phyloP scores from a whole-genome alignment of 2,113 vertebrate species.

The Cyphomyrus plagiostoma region DNA sequence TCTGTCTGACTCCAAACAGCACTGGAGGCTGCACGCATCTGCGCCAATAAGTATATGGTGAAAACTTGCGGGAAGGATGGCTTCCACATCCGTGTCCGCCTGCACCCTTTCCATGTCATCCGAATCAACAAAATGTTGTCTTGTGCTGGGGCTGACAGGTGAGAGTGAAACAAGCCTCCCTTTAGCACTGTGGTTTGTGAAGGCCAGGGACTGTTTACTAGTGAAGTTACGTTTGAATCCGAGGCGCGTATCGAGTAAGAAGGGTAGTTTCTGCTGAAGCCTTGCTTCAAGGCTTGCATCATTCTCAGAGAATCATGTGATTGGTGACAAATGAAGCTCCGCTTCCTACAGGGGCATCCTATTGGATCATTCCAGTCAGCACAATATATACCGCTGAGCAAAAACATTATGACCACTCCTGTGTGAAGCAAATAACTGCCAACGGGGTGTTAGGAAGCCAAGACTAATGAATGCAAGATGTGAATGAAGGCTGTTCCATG shows the following conservation, averaged over 20 bases:
- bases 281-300: not conserved
- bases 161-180: conserved; percentile 26
- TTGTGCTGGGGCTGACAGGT: conserved; percentile 86
- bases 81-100: conserved; percentile 85
- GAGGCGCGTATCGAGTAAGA: not conserved
- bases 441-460: not conserved
- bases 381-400: not conserved
- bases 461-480: too few relatives aligned
- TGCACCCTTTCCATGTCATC: conserved; percentile 91
- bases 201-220: not conserved
- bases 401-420: not conserved
- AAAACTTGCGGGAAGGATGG: conserved; percentile 92
- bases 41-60: conserved; percentile 91
- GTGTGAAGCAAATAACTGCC: not conserved
- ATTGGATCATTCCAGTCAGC: not conserved
- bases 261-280: not conserved
- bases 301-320: not conserved
- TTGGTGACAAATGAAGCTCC: not conserved
- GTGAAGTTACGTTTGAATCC: not conserved
- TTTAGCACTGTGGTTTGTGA: not conserved
- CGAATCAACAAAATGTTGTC: conserved; percentile 96
- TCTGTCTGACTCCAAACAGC: conserved; percentile 46
- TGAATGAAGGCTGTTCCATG: too few relatives aligned
- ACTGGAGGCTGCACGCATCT: conserved; percentile 82
- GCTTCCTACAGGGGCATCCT: not conserved